Evolutionary conservation across 2,797 vertebrate genomes (phyloP).

Genomic region (Pristis pectinata): DNA sequence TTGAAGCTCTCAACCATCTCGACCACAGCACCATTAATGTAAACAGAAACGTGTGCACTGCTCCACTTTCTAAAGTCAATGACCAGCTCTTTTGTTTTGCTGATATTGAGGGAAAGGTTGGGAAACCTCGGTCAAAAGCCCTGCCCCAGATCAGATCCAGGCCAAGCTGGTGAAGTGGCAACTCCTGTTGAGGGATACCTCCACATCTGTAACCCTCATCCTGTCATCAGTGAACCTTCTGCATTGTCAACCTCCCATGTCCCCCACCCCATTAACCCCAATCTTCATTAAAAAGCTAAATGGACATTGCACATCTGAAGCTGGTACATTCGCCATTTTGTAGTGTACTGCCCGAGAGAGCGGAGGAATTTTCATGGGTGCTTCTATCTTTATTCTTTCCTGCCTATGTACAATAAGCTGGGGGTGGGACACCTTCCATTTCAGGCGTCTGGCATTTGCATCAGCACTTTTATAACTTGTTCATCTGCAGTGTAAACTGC

Average conservation of each 20-base stretch:
- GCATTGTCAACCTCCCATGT: no score
- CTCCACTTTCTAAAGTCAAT: no score
- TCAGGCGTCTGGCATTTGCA: not conserved
- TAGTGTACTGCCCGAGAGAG: not conserved
- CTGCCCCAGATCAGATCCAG: not conserved
- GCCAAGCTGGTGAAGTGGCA: not conserved
- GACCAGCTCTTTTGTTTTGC: not conserved
- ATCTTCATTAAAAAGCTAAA: no score
- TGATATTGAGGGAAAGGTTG: no score
- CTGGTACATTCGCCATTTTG: not conserved
- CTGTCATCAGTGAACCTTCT: not conserved
- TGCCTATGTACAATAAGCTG: not conserved
- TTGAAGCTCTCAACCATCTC: no score
- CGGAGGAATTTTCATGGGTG: not conserved
- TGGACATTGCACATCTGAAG: not conserved
- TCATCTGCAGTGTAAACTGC: not conserved
- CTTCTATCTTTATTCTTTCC: not conserved
- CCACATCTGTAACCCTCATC: no score
- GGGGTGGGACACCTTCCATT: not conserved
- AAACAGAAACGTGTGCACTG: no score
- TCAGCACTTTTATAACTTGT: not conserved
- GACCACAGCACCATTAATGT: no score
- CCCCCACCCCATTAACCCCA: no score
- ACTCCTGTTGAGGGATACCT: not conserved
- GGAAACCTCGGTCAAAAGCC: not conserved